Evolutionary conservation across 2,888 invertebrate genomes (phyloP).

Genomic region (Lysandra coridon): DNA sequence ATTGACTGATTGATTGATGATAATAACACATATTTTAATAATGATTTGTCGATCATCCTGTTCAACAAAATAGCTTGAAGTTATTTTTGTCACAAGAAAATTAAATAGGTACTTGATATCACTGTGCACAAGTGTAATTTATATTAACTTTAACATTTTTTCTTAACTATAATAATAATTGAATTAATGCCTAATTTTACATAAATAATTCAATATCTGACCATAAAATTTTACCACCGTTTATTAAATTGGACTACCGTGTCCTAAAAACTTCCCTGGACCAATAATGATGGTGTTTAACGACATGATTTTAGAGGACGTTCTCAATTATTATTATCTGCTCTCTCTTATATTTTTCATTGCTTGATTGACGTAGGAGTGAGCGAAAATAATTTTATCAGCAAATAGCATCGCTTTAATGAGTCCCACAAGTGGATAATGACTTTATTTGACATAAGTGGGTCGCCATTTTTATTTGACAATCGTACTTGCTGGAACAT

Average conservation of each 20-base stretch:
- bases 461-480: conserved; percentile 36
- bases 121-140: too few species aligned
- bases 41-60: background rate
- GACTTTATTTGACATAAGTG: conserved; percentile 43
- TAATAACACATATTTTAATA: conserved; percentile 1
- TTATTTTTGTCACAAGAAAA: too few species aligned
- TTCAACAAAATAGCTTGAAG: background rate
- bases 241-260: too few species aligned
- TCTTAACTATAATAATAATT: too few species aligned
- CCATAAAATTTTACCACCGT: too few species aligned
- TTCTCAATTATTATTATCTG: background rate
- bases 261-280: background rate
- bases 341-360: background rate
- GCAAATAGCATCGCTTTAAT: conserved; percentile 43
- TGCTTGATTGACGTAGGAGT: conserved; percentile 12
- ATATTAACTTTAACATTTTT: too few species aligned
- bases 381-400: conserved; percentile 22
- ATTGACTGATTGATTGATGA: background rate
- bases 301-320: background rate
- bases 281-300: background rate
- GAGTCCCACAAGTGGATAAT: conserved; percentile 41
- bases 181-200: too few species aligned
- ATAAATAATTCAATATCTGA: too few species aligned
- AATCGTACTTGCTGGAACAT: background rate
- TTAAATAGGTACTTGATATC: too few species aligned